These are phyloP conservation scores for Butorides virescens DNA, from an alignment of 2,113 vertebrate species.

Conservation along the genomic window DNA sequence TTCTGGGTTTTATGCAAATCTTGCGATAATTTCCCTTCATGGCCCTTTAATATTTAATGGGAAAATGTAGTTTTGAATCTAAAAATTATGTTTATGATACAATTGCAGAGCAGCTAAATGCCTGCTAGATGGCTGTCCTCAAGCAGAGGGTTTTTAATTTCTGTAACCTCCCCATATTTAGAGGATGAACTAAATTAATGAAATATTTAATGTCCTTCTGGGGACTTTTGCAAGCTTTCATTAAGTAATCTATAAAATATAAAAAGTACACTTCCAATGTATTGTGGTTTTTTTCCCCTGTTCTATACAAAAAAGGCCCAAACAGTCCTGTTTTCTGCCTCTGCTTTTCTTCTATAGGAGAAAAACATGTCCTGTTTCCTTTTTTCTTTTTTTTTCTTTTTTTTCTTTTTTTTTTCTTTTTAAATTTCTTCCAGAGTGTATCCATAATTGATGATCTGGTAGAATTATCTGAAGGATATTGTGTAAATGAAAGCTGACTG, in stretches of 20 bases:
- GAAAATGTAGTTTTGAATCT: background rate
- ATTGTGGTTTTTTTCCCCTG: background rate
- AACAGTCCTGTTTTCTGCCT: background rate
- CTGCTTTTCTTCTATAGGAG: background rate
- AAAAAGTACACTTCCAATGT: background rate
- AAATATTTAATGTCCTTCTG: background rate
- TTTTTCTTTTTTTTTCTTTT: background rate
- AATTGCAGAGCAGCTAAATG: background rate
- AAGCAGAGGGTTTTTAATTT: background rate
- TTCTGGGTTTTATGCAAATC: background rate
- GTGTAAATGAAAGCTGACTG: background rate
- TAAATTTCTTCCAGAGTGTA: background rate
- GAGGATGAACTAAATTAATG: background rate
- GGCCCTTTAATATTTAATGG: background rate
- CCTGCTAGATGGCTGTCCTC: background rate
- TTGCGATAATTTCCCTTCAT: background rate
- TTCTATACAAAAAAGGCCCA: background rate
- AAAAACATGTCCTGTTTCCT: background rate
- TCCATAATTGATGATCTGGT: background rate
- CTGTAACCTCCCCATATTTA: background rate
- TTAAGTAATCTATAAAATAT: background rate
- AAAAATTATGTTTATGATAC: background rate
- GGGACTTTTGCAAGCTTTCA: background rate
- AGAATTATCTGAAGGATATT: background rate
- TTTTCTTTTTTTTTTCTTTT: background rate